A percentile compares a stretch with the other conserved stretches of the same genome.
phyloP scores from a whole-genome alignment of 2,888 invertebrate genomes.

The Oscheius sp. region DNA sequence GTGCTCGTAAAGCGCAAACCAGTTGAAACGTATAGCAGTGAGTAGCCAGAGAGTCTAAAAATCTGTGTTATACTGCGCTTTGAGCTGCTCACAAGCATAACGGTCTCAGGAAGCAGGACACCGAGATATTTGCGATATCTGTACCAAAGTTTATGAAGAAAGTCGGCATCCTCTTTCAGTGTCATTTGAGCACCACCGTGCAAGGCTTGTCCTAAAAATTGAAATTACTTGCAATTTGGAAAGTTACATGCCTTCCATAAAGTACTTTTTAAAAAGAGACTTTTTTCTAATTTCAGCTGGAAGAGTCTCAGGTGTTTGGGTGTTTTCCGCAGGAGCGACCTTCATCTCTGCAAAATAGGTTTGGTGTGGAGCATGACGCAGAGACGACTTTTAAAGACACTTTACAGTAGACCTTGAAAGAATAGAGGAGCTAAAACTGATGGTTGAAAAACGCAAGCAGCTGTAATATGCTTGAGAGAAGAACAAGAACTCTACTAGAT shows the following conservation, averaged over 20 bases:
- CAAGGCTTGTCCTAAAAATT: constrained; percentile 21
- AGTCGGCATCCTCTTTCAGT: constrained; percentile 7
- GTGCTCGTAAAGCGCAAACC: constrained; percentile 59
- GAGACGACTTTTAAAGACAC: constrained; percentile 3
- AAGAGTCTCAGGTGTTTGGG: background rate
- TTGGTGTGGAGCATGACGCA: background rate
- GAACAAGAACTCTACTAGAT: too few relatives aligned
- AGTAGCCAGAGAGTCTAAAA: constrained; percentile 42
- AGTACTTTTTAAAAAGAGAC: constrained; percentile 24
- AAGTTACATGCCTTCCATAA: constrained; percentile 23
- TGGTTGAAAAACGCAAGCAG: too few relatives aligned
- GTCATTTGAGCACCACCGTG: constrained; percentile 12
- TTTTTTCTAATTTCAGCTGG: constrained; percentile 2
- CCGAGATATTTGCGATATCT: constrained; percentile 30
- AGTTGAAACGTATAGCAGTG: constrained; percentile 49
- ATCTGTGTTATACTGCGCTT: too few relatives aligned
- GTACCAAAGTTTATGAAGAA: constrained; percentile 13
- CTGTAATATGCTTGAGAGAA: too few relatives aligned
- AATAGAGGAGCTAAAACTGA: too few relatives aligned
- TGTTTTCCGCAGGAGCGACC: constrained; percentile 12
- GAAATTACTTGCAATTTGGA: background rate
- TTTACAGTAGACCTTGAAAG: constrained; percentile 7
- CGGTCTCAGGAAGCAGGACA: constrained; percentile 14
- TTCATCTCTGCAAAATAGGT: constrained; percentile 7
- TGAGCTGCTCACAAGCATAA: constrained; percentile 22